Percentiles rank a stretch among this genome's conserved stretches.
Evolutionary conservation across 2,888 invertebrate species (phyloP).

Genomic region (Tyria jacobaeae): DNA sequence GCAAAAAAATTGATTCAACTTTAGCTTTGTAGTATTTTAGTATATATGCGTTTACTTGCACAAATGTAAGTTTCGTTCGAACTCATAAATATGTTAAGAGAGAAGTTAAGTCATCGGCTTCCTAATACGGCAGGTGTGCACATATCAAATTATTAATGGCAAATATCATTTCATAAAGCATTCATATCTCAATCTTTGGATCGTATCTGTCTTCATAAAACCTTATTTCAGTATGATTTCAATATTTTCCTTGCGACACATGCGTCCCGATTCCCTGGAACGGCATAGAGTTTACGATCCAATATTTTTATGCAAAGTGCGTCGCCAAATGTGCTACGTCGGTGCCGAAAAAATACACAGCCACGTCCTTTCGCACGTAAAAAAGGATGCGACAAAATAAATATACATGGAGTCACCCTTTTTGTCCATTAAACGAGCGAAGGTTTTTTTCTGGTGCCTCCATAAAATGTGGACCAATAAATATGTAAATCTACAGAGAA

Average conservation of each 20-base stretch:
- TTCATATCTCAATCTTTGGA: constrained; percentile 72
- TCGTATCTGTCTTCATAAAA: constrained; percentile 74
- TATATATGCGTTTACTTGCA: background rate
- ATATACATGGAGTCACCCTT: constrained; percentile 85
- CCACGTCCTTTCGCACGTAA: constrained; percentile 83
- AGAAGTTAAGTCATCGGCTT: constrained; percentile 15
- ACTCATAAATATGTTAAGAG: constrained; percentile 23
- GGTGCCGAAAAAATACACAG: constrained; percentile 79
- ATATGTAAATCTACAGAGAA: constrained; percentile 84
- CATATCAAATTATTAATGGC: constrained; percentile 60
- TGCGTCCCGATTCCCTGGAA: constrained; percentile 75
- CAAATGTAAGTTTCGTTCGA: background rate
- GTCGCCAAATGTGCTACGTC: constrained; percentile 84
- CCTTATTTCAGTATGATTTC: constrained; percentile 71
- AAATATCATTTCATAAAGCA: constrained; percentile 54
- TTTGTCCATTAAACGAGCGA: constrained; percentile 85
- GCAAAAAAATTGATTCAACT: constrained; percentile 1
- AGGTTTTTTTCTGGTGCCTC: constrained; percentile 79
- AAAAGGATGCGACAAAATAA: constrained; percentile 86
- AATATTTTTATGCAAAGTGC: constrained; percentile 86
- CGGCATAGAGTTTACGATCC: constrained; percentile 80
- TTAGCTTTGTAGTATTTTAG: background rate
- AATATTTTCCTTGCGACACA: constrained; percentile 74
- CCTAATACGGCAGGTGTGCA: constrained; percentile 57
- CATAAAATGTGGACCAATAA: constrained; percentile 87